Percentiles rank a stretch among this genome's conserved stretches.
Evolutionary conservation across 2,888 invertebrate genomes (phyloP).

Genomic region (Papilio demoleus): DNA sequence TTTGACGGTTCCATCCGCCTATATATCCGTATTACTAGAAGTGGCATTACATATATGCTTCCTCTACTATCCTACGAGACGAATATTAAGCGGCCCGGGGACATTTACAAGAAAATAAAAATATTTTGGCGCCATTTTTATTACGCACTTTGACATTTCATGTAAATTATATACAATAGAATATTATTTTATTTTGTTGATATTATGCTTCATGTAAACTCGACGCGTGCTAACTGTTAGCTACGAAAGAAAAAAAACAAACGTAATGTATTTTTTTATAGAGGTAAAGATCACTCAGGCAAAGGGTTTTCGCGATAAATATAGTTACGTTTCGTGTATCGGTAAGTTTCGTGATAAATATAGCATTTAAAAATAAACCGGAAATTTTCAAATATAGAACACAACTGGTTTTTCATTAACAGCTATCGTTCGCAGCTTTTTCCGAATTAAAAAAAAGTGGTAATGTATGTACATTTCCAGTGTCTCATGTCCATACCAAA

Average conservation of each 20-base stretch:
- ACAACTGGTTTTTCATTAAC: too few species aligned
- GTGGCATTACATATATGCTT: constrained; percentile 61
- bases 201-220: neutral
- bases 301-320: neutral
- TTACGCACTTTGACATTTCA: constrained; percentile 48
- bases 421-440: too few species aligned
- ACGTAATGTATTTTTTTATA: neutral
- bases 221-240: neutral
- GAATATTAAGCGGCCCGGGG: constrained; percentile 70
- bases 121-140: constrained; percentile 64
- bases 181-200: constrained; percentile 27
- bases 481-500: too few species aligned
- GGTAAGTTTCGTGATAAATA: too few species aligned
- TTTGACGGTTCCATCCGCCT: neutral
- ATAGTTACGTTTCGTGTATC: neutral
- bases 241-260: neutral
- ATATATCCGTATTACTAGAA: constrained; percentile 47
- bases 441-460: too few species aligned
- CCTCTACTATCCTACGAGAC: constrained; percentile 67
- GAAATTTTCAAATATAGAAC: too few species aligned
- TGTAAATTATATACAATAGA: constrained; percentile 28
- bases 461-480: too few species aligned
- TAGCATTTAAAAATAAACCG: too few species aligned
- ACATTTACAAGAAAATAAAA: constrained; percentile 72
- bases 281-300: neutral